Base-by-base conservation (phyloP, 2,797 vertebrate genomes). In the Epinephelus coioides region DNA sequence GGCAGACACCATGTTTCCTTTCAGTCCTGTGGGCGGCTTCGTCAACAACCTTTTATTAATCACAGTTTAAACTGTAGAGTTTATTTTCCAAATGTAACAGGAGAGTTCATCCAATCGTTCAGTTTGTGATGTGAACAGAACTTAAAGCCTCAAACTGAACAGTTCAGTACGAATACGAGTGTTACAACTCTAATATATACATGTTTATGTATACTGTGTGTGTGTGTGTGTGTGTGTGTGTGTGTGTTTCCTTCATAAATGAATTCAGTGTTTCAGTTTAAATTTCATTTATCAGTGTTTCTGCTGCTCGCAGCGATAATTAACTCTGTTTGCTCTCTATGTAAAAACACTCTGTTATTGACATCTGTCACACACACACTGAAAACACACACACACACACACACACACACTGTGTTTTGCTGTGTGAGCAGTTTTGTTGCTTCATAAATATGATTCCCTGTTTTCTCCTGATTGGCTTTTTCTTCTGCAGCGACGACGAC, bases 381-480 rank as follows among this genome's bases (percentile, higher is more conserved):
- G 27, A 30, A 57, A 27, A 19, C 55, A 34, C 17, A 34, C 27
- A 56, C 65, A 56, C 56, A 43, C 19, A 1, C 53, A 19, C 50
- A 27, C 60, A 53, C 27, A 59, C 61, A 53, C 40, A 21, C 18
- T 23, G 23, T 2, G 18, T 81, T 87, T 76, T 90, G 85, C 86
- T 85, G 79, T 53, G 76, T 87, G 61, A 74, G 90, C 90, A 88
- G 21, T 87, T 81, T 81, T 76, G 73, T 73, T 56, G 66, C 79
- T 86, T 88, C 77, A 86, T 89, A 88, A 91, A 87, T 91, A 88
- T 82, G 69, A 86, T 84, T 86, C 72, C 27, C 68, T 89, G 88
- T 85, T 90, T 71, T 84, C 76, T 77, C 30, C 85, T 81, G 88
- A 90, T 90, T 91, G 82, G 71, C 67, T 85, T 86, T 34, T 63